phyloP scores from a whole-genome alignment of 1,140 invertebrate species.

The Thaumatotibia leucotreta region DNA sequence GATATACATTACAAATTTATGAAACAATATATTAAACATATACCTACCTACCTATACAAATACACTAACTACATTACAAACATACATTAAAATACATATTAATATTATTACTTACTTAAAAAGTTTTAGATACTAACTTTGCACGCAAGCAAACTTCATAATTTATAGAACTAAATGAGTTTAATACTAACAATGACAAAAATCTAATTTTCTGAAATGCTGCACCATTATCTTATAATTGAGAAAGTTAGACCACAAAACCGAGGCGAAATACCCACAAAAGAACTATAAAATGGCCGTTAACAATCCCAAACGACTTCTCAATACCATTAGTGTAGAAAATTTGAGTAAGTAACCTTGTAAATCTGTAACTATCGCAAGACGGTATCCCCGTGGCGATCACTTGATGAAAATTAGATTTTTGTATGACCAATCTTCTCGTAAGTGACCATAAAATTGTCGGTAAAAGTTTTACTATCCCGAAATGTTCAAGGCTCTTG shows the following conservation, averaged over 20 bases:
- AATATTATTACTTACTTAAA: background rate
- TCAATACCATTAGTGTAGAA: slow-evolving; percentile 41
- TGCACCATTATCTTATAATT: slow-evolving; percentile 35
- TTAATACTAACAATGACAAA: slow-evolving; percentile 20
- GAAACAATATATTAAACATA: too few relatives aligned
- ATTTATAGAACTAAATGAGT: background rate
- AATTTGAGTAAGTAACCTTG: slow-evolving; percentile 31
- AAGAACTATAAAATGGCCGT: slow-evolving; percentile 47
- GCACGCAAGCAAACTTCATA: background rate
- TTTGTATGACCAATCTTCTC: slow-evolving; percentile 12
- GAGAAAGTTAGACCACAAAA: slow-evolving; percentile 32
- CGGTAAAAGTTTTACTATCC: slow-evolving; percentile 24
- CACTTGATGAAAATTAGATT: slow-evolving; percentile 23
- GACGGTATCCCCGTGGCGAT: slow-evolving; percentile 16
- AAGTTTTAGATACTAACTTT: slow-evolving; percentile 11
- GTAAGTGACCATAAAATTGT: background rate
- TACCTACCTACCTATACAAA: too few relatives aligned
- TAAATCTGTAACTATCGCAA: too few relatives aligned
- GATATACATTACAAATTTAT: too few relatives aligned
- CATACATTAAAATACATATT: too few relatives aligned
- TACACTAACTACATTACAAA: too few relatives aligned
- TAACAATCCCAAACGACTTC: slow-evolving; percentile 33
- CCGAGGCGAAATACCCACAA: slow-evolving; percentile 17
- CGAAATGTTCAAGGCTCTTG: slow-evolving; percentile 29
- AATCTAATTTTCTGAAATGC: slow-evolving; percentile 32